Percentiles rank a stretch among this genome's conserved stretches.
phyloP scores from a whole-genome alignment of 2,888 invertebrate genomes.

The Ethmia dodecea region DNA sequence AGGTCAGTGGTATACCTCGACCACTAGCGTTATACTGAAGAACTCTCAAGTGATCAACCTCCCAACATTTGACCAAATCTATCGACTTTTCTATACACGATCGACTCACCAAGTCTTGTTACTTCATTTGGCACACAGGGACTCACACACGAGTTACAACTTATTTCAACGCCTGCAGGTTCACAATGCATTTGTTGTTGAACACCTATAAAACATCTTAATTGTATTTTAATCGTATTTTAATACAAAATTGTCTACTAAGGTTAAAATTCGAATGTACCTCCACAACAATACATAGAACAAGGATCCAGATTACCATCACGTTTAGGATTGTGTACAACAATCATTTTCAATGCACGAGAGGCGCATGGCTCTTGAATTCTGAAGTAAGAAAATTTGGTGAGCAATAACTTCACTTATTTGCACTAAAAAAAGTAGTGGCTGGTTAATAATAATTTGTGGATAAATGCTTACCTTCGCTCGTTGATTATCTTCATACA shows the following conservation, averaged over 20 bases:
- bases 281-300: constrained; percentile 42
- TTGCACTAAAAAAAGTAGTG: neutral
- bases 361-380: constrained; percentile 31
- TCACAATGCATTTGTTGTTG: too few species aligned
- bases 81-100: too few species aligned
- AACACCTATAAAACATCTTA: too few species aligned
- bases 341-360: constrained; percentile 56
- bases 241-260: neutral
- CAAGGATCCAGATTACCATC: constrained; percentile 36
- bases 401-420: constrained; percentile 30
- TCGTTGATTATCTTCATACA: constrained; percentile 55
- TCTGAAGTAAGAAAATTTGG: constrained; percentile 64
- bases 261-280: constrained; percentile 27
- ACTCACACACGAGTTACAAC: constrained; percentile 25
- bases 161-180: constrained; percentile 48
- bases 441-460: too few species aligned
- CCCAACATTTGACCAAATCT: too few species aligned
- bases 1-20: too few species aligned
- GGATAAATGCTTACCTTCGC: constrained; percentile 60
- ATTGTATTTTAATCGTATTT: too few species aligned
- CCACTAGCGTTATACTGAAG: too few species aligned
- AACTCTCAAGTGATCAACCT: too few species aligned
- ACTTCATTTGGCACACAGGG: constrained; percentile 36
- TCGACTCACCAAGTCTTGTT: constrained; percentile 61
- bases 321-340: constrained; percentile 51